A percentile compares a stretch with the other conserved stretches of the same genome.
Evolutionary conservation across 2,888 invertebrate species (phyloP).

Genomic region (Neocrepidodera transversa): DNA sequence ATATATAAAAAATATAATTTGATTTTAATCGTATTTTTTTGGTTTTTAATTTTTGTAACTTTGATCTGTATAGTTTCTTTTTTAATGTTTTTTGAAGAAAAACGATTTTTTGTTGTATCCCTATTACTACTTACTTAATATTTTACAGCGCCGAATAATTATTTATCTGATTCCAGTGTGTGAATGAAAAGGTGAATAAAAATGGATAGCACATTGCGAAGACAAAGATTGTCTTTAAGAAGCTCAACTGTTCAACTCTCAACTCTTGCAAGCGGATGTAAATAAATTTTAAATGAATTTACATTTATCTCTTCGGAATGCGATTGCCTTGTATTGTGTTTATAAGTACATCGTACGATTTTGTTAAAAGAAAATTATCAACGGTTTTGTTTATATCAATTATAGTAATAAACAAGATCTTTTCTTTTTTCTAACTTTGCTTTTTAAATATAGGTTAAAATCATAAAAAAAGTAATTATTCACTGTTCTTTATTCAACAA

Average conservation of each 20-base stretch:
- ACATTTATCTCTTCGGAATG: not conserved
- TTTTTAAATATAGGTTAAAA: too few species aligned
- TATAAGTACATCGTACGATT: not conserved
- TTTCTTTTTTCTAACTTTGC: too few species aligned
- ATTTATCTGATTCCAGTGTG: slow-evolving; percentile 15
- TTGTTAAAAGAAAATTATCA: not conserved
- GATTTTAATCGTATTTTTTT: too few species aligned
- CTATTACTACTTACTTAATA: slow-evolving; percentile 4
- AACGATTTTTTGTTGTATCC: not conserved
- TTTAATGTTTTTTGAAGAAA: too few species aligned
- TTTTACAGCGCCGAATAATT: slow-evolving; percentile 11
- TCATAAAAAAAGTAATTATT: too few species aligned
- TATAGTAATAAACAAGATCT: too few species aligned
- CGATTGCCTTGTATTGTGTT: not conserved
- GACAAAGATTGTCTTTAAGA: not conserved
- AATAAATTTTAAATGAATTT: not conserved
- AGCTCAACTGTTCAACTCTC: not conserved
- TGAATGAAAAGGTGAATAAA: slow-evolving; percentile 14
- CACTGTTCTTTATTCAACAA: too few species aligned
- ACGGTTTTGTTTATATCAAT: too few species aligned
- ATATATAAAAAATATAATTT: too few species aligned
- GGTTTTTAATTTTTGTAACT: too few species aligned
- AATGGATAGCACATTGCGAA: slow-evolving; percentile 12
- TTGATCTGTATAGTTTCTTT: too few species aligned
- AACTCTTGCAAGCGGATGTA: not conserved